Base-by-base conservation (phyloP, 2,888 invertebrate species). In the Strigamia crassipes region DNA sequence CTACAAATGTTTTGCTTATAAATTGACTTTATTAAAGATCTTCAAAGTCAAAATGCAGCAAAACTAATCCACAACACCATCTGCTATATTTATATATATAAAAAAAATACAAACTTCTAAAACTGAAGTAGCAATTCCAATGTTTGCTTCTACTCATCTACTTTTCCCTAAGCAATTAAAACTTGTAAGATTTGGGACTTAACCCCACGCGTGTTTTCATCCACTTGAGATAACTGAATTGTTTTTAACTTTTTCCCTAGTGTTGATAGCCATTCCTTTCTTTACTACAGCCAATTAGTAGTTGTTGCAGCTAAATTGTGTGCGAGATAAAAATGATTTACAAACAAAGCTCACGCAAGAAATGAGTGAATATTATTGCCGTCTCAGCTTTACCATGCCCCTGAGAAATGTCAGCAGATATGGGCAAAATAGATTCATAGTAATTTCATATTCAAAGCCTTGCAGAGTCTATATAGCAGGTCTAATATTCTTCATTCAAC, bases 231-330 rank as follows among this genome's bases (percentile, higher is more conserved):
- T 51, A 51, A 51, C 51, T 51, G 15, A 3, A 51, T n/a, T 51
- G 51, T 51, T 51, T 51, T 51, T 6, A 51, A 13, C 51, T 51
- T 51, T 51, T 51, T 34, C 6, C 34, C 34, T 6, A 9, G 51
- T 51, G 51, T 51, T 51, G 51, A n/a, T 51, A 51, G 51, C 51
- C 51, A 51, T 51, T 51, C 15, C 10, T 51, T 51, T 51, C 51
- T 51, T 51, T 51, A 51, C 15, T 51, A 51, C 51, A 51, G 3
- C 51, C 51, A 51, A 51, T 51, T 51, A 51, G 51, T 51, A 51
- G 51, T 51, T 51, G 51, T 51, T 51, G 51, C 51, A 51, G 51
- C 51, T n/a, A 51, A 51, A 51, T 51, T 51, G 51, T 51, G 51
- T 51, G 51, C 51, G 51, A 13, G 51, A 51, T 51, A 51, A 51